Evolutionary conservation across 1,140 invertebrate genomes (phyloP).

Genomic region (Diuraphis noxia): DNA sequence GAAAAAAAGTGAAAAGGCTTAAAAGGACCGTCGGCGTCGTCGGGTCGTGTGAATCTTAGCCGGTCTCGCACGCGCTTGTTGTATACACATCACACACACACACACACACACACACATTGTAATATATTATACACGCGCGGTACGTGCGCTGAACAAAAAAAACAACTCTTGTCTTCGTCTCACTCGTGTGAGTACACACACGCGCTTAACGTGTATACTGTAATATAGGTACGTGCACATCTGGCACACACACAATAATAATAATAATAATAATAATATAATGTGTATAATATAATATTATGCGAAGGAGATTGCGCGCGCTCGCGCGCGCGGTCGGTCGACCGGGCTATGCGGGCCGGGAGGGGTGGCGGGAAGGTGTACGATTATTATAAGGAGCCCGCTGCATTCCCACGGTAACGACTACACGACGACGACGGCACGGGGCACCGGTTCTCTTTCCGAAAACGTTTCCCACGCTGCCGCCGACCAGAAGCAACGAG

Average conservation of each 20-base stretch:
- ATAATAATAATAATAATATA: no score
- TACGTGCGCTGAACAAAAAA: slow-evolving; percentile 43
- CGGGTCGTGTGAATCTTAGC: slow-evolving; percentile 33
- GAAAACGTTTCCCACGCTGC: slow-evolving; percentile 45
- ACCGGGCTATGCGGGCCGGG: background rate
- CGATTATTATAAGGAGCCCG: slow-evolving; percentile 49
- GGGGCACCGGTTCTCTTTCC: slow-evolving; percentile 47
- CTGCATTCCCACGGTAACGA: slow-evolving; percentile 52
- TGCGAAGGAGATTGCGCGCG: slow-evolving; percentile 46
- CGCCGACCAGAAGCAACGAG: slow-evolving; percentile 33
- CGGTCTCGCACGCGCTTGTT: slow-evolving; percentile 41
- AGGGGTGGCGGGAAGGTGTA: background rate
- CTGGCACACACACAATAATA: slow-evolving; percentile 31
- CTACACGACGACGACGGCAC: slow-evolving; percentile 21
- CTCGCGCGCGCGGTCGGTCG: background rate
- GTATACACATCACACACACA: background rate
- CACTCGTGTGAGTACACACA: slow-evolving; percentile 36
- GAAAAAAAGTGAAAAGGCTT: slow-evolving; percentile 48
- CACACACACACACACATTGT: background rate
- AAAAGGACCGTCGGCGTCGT: slow-evolving; percentile 19
- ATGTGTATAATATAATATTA: slow-evolving; percentile 31
- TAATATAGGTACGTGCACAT: slow-evolving; percentile 25
- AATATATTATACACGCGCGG: background rate
- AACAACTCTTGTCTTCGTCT: slow-evolving; percentile 51
- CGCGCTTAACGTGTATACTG: background rate